Base-by-base conservation (phyloP, 2,888 invertebrate species). In the Amblyjoppa fuscipennis region DNA sequence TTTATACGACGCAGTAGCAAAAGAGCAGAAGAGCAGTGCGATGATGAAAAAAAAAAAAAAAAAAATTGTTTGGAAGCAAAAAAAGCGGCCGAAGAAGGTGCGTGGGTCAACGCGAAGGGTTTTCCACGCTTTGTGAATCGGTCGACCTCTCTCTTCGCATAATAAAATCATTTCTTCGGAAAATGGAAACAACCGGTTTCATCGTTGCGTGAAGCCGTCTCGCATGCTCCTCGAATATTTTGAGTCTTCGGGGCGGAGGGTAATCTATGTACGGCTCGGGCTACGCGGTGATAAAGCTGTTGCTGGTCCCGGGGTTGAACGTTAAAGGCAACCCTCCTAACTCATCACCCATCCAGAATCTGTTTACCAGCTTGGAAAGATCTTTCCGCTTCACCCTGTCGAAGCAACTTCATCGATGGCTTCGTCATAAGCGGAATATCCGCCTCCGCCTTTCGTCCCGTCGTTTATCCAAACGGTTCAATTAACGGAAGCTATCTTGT, bases 111-210 rank as follows among this genome's bases (percentile, higher is more conserved):
- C 64, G 9, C 61, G 77, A 53, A 41, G 34, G 71, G 20, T 34
- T 49, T 61, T 64, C n/a, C 31, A 38, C 34, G 79, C 34, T 34
- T 6, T 51, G 28, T 51, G 53, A 53, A 51, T 16, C 34, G 69
- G 20, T 13, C 64, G 11, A 20, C 59, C 53, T 75, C 25, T 41
- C 51, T 31, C 56, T 69, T 73, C 83, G 85, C 81, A 82, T 83
- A 82, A 85, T 85, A 82, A 82, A 85, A 82, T 85, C 78, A 69
- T 85, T 74, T 78, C 59, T 78, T 59, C 77, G 49, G 66, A 83
- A 78, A 78, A 85, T 74, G 78, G 61, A 77, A 78, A 83, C 73
- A 75, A 80, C 73, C 78, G 56, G 73, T 78, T 68, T 83, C 59
- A 73, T 16, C 45, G 59, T 59, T 28, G 13, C 59, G 56, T 13